Conservation (phyloP, 2,797 vertebrate genomes). For the Carapus acus region DNA sequence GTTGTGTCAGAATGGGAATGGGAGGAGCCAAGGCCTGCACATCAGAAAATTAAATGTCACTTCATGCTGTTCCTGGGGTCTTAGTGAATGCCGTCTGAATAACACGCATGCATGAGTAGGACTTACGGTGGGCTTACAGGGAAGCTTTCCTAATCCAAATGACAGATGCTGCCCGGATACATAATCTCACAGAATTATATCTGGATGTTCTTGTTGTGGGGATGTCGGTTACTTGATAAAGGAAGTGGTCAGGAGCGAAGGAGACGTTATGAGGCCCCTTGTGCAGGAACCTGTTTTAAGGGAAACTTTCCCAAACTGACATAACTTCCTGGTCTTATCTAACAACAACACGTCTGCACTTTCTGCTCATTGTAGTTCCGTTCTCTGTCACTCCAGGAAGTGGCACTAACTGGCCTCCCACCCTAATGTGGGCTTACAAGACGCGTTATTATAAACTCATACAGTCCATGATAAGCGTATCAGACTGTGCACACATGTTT, state of each 20-base stretch:
- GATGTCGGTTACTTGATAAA: no score
- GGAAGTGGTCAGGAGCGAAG: no score
- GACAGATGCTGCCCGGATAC: no score
- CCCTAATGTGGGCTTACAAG: constrained; percentile 29
- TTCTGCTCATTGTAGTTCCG: constrained; percentile 19
- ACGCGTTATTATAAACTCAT: constrained; percentile 22
- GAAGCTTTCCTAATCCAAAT: no score
- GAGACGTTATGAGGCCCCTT: no score
- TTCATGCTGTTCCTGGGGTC: constrained; percentile 24
- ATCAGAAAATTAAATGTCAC: constrained; percentile 42
- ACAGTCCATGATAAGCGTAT: no score
- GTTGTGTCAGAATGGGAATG: constrained; percentile 12
- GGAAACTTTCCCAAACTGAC: neutral
- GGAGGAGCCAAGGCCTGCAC: constrained; percentile 11
- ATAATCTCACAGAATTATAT: no score
- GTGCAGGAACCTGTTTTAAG: constrained; percentile 2
- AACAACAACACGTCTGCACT: neutral
- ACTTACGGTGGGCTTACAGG: constrained; percentile 8
- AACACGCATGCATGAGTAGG: no score
- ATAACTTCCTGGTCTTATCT: constrained; percentile 11
- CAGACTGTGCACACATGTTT: no score
- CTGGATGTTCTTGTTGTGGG: no score
- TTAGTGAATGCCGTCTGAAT: constrained; percentile 16
- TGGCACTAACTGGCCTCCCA: constrained; percentile 12
- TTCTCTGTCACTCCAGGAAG: constrained; percentile 47